phyloP scores from a whole-genome alignment of 2,888 invertebrate genomes.

The Theretra japonica region DNA sequence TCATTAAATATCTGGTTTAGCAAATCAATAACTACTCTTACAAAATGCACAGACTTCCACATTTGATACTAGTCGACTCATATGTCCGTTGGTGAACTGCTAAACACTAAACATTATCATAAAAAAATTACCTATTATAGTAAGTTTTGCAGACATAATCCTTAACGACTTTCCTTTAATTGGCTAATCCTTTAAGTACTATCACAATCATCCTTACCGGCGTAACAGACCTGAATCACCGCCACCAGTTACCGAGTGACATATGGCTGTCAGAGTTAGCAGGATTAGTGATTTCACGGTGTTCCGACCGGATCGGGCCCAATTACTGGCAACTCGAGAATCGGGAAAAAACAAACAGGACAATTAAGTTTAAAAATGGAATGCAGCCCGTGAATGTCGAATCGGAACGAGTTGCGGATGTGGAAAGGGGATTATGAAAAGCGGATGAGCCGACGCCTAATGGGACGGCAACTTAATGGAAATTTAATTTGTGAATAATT shows the following conservation, averaged over 20 bases:
- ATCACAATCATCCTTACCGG: not conserved
- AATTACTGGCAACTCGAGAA: conserved; percentile 78
- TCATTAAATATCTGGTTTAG: too few species aligned
- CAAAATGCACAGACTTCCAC: too few species aligned
- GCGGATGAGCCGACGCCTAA: conserved; percentile 45
- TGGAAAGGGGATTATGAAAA: conserved; percentile 52
- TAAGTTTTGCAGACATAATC: too few species aligned
- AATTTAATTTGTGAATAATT: conserved; percentile 25
- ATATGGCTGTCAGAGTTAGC: conserved; percentile 84
- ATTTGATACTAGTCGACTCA: too few species aligned
- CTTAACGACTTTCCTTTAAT: too few species aligned
- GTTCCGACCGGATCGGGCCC: conserved; percentile 73
- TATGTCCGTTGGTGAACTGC: too few species aligned
- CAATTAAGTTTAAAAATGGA: conserved; percentile 68
- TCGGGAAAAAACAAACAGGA: conserved; percentile 73
- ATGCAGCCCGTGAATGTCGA: conserved; percentile 61
- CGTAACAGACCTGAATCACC: not conserved
- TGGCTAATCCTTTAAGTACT: too few species aligned
- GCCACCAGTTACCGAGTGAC: conserved; percentile 76
- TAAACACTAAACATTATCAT: too few species aligned
- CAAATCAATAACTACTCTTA: too few species aligned
- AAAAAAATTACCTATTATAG: too few species aligned
- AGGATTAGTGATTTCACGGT: conserved; percentile 84
- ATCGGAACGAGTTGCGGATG: conserved; percentile 58
- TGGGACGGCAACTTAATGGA: conserved; percentile 24